These are phyloP conservation scores for Polyergus mexicanus DNA, from an alignment of 1,140 invertebrate species.

Conservation along the genomic window DNA sequence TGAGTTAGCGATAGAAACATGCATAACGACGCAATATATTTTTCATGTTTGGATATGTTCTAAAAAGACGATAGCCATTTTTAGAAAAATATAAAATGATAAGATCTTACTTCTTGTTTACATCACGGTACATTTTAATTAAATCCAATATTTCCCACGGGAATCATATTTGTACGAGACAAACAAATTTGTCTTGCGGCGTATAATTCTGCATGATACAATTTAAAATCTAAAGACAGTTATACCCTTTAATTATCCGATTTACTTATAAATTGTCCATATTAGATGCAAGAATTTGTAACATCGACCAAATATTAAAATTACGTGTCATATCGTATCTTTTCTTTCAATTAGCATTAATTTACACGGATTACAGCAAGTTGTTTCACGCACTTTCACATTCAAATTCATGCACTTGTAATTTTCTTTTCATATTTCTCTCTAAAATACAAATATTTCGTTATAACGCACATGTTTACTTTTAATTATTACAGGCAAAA, in stretches of 20 bases:
- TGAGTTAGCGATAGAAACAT: conserved; percentile 17
- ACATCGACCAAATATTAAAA: no score
- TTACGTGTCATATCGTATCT: no score
- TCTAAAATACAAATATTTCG: background rate
- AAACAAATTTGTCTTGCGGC: no score
- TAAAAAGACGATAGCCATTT: background rate
- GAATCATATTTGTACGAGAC: background rate
- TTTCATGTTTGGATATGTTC: background rate
- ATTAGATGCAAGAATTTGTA: no score
- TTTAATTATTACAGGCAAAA: no score
- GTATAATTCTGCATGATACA: no score
- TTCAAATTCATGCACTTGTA: background rate
- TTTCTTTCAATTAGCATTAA: no score
- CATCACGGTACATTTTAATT: background rate
- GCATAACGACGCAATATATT: conserved; percentile 3
- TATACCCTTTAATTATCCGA: no score
- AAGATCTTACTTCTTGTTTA: background rate
- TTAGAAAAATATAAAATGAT: background rate
- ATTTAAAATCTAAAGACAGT: no score
- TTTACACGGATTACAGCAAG: no score
- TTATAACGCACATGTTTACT: no score
- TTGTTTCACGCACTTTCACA: background rate
- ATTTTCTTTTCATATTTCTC: background rate
- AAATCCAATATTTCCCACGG: background rate
- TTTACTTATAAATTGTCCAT: no score